Conservation (phyloP, 2,888 invertebrate species). For the Ophion costatus region DNA sequence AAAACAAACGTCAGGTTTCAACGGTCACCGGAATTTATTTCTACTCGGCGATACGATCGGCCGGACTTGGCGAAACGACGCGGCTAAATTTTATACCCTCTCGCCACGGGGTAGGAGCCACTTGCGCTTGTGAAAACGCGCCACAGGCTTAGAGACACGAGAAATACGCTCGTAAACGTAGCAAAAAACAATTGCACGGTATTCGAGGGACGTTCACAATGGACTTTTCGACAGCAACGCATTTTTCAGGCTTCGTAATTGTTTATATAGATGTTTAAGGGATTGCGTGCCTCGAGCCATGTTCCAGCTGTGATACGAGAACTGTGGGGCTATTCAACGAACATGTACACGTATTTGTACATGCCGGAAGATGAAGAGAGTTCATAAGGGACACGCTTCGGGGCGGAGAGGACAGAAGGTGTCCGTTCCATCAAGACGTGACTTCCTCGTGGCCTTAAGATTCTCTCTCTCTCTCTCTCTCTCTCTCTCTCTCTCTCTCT, state of each 20-base stretch:
- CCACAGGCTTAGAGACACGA: too few species aligned
- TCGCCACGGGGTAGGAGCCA: too few species aligned
- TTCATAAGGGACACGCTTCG: slow-evolving; percentile 34
- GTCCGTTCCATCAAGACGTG: slow-evolving; percentile 64
- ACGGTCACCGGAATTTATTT: neutral
- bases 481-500: too few species aligned
- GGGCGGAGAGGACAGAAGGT: slow-evolving; percentile 63
- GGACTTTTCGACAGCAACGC: too few species aligned
- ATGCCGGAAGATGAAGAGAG: slow-evolving; percentile 48
- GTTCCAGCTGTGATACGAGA: neutral
- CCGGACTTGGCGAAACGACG: neutral
- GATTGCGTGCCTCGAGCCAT: too few species aligned
- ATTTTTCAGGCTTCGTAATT: too few species aligned
- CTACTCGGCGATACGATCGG: neutral
- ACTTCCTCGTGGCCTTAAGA: slow-evolving; percentile 62
- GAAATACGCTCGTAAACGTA: neutral
- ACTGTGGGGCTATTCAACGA: slow-evolving; percentile 42
- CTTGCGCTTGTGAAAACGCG: too few species aligned
- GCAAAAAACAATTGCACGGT: too few species aligned
- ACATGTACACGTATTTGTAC: slow-evolving; percentile 7
- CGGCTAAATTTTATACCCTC: neutral
- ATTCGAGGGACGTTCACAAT: too few species aligned
- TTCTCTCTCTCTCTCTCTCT: neutral
- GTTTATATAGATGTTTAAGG: too few species aligned
- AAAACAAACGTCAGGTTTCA: neutral